These are phyloP conservation scores for Thymallus thymallus DNA, from an alignment of 2,113 vertebrate species.

Conservation along the genomic window DNA sequence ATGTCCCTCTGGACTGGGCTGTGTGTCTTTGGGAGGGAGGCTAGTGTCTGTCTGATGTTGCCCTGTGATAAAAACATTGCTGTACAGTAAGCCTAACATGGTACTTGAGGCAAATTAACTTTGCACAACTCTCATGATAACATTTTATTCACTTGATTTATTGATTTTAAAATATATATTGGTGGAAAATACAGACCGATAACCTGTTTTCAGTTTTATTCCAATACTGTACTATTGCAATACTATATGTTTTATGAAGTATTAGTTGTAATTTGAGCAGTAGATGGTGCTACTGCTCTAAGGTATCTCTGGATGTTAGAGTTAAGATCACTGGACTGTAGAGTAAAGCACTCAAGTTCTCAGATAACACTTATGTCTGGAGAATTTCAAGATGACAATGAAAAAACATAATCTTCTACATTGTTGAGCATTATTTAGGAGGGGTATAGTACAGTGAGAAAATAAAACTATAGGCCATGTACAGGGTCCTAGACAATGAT, in stretches of 20 bases:
- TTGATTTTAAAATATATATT: not conserved
- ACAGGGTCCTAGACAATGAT: not conserved
- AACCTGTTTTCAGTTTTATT: too few species aligned
- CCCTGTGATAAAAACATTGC: not conserved
- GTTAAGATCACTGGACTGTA: too few species aligned
- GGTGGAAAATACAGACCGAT: too few species aligned
- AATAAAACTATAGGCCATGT: not conserved
- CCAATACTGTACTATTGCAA: too few species aligned
- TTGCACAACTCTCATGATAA: not conserved
- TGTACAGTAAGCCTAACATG: not conserved
- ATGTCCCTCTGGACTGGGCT: not conserved
- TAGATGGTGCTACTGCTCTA: conserved; percentile 66
- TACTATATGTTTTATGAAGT: not conserved
- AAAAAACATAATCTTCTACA: not conserved
- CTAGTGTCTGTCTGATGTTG: not conserved
- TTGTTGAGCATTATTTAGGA: not conserved
- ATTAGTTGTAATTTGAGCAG: conserved; percentile 42
- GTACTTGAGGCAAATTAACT: not conserved
- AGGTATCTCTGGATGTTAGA: conserved; percentile 5
- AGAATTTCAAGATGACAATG: not conserved
- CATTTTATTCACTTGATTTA: not conserved
- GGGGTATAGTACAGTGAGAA: not conserved
- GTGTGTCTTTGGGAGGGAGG: not conserved
- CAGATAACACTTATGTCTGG: too few species aligned
- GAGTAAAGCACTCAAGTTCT: too few species aligned